Percentiles rank a stretch among this genome's conserved stretches.
Conservation (phyloP, 2,888 invertebrate genomes). For the Cerastis rubricosa region DNA sequence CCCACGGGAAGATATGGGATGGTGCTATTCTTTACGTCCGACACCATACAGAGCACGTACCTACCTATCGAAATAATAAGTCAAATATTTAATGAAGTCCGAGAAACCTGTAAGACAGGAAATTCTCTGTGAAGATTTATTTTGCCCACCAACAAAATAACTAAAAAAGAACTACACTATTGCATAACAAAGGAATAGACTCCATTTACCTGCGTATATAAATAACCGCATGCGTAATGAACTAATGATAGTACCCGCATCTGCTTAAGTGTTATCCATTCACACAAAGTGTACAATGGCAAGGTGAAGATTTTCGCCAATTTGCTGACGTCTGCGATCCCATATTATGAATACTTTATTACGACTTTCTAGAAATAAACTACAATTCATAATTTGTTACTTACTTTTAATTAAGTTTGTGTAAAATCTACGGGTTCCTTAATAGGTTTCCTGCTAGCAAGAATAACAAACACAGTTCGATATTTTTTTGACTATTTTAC, state of each 20-base stretch:
- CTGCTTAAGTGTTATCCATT: slow-evolving; percentile 55
- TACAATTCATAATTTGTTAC: slow-evolving; percentile 6
- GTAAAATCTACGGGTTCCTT: slow-evolving; percentile 25
- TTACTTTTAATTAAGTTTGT: background rate
- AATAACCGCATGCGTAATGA: slow-evolving; percentile 41
- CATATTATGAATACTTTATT: slow-evolving; percentile 34
- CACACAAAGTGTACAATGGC: slow-evolving; percentile 56
- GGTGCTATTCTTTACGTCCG: too few species aligned
- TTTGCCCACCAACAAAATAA: background rate
- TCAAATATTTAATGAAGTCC: background rate
- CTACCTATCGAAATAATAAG: too few species aligned
- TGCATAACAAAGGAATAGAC: slow-evolving; percentile 22
- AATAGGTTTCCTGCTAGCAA: background rate
- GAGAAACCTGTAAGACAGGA: background rate
- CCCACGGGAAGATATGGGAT: too few species aligned
- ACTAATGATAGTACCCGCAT: slow-evolving; percentile 60
- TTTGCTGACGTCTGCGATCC: slow-evolving; percentile 61
- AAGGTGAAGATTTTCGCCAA: slow-evolving; percentile 69
- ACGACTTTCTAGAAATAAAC: slow-evolving; percentile 28
- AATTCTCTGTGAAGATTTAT: background rate
- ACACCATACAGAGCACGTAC: too few species aligned
- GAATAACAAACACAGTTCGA: background rate
- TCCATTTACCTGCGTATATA: slow-evolving; percentile 24
- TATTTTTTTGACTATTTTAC: background rate
- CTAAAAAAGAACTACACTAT: background rate